phyloP scores from a whole-genome alignment of 2,797 vertebrate genomes.

The Gymnothorax javanicus region DNA sequence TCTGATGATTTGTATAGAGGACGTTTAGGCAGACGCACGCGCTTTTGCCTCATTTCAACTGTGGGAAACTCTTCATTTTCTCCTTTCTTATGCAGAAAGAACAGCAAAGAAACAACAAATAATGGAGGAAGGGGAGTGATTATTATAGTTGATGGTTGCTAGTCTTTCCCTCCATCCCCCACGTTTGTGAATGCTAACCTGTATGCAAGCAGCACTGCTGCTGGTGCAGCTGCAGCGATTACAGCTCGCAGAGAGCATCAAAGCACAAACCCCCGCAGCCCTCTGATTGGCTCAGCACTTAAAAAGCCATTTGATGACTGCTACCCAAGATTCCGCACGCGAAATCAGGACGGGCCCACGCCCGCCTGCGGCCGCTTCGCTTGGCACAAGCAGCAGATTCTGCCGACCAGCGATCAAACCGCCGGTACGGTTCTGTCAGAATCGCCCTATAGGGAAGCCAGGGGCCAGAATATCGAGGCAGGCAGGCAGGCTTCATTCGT shows the following conservation, averaged over 20 bases:
- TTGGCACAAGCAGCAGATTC: neutral
- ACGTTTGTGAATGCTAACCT: too few relatives aligned
- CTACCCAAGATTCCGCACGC: neutral
- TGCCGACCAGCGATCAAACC: neutral
- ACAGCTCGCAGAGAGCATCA: neutral
- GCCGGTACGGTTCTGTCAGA: neutral
- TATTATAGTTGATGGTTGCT: neutral
- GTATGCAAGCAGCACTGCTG: too few relatives aligned
- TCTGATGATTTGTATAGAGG: neutral
- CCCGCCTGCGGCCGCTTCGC: neutral
- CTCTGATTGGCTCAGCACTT: neutral
- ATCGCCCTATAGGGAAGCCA: neutral
- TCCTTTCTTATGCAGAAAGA: neutral
- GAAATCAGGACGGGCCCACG: neutral
- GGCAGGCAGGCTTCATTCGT: slow-evolving; percentile 68
- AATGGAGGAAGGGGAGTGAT: neutral
- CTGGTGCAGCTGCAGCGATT: neutral
- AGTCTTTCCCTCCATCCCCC: too few relatives aligned
- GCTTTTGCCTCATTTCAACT: neutral
- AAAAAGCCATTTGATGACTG: neutral
- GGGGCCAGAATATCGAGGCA: neutral
- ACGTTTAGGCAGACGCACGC: neutral
- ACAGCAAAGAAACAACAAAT: neutral
- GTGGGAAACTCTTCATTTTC: neutral
- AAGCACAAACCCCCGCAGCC: neutral